These are phyloP conservation scores for Micrasema longulum DNA, from an alignment of 1,140 invertebrate species.

Conservation along the genomic window DNA sequence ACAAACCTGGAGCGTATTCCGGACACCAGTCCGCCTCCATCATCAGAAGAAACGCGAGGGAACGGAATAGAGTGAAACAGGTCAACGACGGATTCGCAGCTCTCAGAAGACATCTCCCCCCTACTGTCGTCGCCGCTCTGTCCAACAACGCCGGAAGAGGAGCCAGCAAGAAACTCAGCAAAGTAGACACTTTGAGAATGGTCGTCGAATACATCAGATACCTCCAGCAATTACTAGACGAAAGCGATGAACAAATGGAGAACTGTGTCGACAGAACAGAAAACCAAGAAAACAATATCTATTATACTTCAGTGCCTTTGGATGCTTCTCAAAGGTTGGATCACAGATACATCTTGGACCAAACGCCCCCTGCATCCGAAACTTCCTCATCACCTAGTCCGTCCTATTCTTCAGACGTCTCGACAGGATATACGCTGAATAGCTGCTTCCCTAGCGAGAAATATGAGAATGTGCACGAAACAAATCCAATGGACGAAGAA, in stretches of 20 bases:
- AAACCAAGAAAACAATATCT: slow-evolving; percentile 52
- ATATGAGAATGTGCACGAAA: slow-evolving; percentile 64
- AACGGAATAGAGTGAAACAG: slow-evolving; percentile 94
- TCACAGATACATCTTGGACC: slow-evolving; percentile 59
- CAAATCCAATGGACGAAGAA: slow-evolving; percentile 77
- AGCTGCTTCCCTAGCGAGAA: slow-evolving; percentile 67
- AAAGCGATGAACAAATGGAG: slow-evolving; percentile 65
- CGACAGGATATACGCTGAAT: slow-evolving; percentile 56
- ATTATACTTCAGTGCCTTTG: slow-evolving; percentile 56
- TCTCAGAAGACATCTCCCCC: slow-evolving; percentile 86
- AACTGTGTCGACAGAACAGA: slow-evolving; percentile 36
- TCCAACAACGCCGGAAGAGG: slow-evolving; percentile 75
- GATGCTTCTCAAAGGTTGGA: slow-evolving; percentile 57
- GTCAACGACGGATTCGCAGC: slow-evolving; percentile 95
- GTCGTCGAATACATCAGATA: slow-evolving; percentile 95
- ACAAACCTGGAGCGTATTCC: slow-evolving; percentile 72
- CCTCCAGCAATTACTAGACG: slow-evolving; percentile 85
- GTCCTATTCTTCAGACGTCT: slow-evolving; percentile 79
- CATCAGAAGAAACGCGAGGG: slow-evolving; percentile 90
- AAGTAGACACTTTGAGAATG: slow-evolving; percentile 93
- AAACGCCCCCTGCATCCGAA: slow-evolving; percentile 73
- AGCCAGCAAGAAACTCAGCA: slow-evolving; percentile 90
- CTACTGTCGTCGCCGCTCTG: slow-evolving; percentile 79
- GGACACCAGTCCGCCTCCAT: slow-evolving; percentile 84
- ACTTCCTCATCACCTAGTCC: slow-evolving; percentile 78